phyloP scores from a whole-genome alignment of 2,113 vertebrate species.

The Galeopterus variegatus region DNA sequence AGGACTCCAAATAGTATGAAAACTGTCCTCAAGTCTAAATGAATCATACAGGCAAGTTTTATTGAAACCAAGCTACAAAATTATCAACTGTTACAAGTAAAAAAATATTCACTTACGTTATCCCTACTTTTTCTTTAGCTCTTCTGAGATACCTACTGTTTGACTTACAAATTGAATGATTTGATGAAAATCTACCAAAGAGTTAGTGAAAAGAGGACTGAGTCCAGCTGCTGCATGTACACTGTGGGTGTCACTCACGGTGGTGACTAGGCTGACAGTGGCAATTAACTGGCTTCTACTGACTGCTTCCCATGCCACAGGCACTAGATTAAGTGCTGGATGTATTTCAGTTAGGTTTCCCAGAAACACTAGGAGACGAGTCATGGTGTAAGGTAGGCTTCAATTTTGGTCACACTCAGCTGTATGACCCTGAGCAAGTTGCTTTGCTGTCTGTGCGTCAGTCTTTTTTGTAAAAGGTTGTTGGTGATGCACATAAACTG shows the following conservation, averaged over 20 bases:
- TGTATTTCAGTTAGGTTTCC: background rate
- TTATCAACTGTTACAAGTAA: background rate
- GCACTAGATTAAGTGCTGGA: background rate
- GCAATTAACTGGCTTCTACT: background rate
- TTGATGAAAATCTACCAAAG: background rate
- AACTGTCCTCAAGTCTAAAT: background rate
- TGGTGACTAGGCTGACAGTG: background rate
- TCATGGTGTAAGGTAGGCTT: background rate
- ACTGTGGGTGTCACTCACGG: accelerated
- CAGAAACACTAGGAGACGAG: background rate
- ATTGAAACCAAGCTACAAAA: background rate
- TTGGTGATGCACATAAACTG: background rate
- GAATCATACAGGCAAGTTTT: background rate
- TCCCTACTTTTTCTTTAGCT: background rate
- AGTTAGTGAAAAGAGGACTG: background rate
- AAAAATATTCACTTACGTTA: background rate
- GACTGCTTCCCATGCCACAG: background rate
- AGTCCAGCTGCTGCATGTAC: too few species aligned
- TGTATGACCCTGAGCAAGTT: background rate
- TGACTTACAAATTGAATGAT: background rate
- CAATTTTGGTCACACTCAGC: background rate
- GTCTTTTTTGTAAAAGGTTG: background rate
- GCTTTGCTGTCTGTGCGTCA: background rate
- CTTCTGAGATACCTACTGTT: background rate
- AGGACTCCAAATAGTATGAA: conserved; percentile 37